Conservation (phyloP, 2,797 vertebrate genomes). For the Cossypha polioptera region DNA sequence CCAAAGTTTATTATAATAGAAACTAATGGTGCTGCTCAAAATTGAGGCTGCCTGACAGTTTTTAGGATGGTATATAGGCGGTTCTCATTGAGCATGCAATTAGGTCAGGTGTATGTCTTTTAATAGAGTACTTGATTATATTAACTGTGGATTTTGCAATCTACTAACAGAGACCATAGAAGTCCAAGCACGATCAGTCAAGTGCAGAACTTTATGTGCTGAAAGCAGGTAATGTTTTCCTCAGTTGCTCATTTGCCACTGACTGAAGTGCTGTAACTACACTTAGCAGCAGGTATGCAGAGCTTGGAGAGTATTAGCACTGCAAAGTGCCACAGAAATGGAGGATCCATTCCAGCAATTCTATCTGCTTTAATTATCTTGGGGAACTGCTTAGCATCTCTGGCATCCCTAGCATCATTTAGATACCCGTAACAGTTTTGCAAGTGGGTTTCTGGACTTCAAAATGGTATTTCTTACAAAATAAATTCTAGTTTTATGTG, state of each 20-base stretch:
- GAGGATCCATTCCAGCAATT: not conserved
- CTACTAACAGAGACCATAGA: not conserved
- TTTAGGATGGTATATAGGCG: not conserved
- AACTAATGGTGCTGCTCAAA: not conserved
- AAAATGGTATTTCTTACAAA: not conserved
- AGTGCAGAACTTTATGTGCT: not conserved
- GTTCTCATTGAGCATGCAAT: not conserved
- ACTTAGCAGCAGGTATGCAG: not conserved
- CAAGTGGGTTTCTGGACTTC: not conserved
- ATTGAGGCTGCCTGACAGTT: not conserved
- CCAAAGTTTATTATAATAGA: not conserved
- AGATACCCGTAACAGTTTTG: not conserved
- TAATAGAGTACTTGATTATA: not conserved
- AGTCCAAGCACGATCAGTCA: not conserved
- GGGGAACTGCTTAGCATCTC: not conserved
- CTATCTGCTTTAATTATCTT: not conserved
- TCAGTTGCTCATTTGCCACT: not conserved
- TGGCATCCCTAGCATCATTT: not conserved
- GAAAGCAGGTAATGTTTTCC: not conserved
- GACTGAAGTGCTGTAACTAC: not conserved
- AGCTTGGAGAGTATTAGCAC: not conserved
- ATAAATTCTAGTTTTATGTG: not conserved
- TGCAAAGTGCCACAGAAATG: not conserved
- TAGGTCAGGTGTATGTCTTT: not conserved
- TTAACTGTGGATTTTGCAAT: not conserved